Base-by-base conservation (phyloP, 2,113 vertebrate species). In the Pygoscelis adeliae region DNA sequence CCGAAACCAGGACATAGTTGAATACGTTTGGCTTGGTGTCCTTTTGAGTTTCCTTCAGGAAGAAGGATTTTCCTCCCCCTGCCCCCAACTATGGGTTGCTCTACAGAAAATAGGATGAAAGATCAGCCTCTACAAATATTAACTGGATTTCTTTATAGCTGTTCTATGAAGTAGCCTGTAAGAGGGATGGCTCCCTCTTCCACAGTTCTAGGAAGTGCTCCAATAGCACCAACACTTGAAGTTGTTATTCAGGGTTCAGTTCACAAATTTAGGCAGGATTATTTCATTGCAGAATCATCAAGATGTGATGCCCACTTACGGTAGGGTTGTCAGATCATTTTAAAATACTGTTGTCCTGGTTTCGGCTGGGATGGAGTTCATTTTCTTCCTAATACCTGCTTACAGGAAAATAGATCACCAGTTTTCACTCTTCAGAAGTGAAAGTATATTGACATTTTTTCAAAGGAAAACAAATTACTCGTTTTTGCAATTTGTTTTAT, bases 1-100 rank as follows among this genome's bases (percentile, higher is more conserved):
- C n/a, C n/a, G n/a, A n/a, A n/a, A n/a, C n/a, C n/a, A n/a, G n/a
- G n/a, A n/a, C n/a, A n/a, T 30, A 40, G n/a, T 49, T 76, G 10
- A 83, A 30, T 27, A 18, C 0, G 0, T 84, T 30, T 15, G 17
- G 23, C 1, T 1, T 66, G 1, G 15, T 17, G 20, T 66, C 25
- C 32, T 66, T 66, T 29, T 56, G 55, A 56, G 26, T 34, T 93
- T 74, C 21, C 40, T 61, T 86, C 16, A 36, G 53, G 27, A 89
- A 63, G 34, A 47, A 74, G 8, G 44, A 9, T 53, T 80, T 36
- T 87, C n/a, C 16, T 90, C 10, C 7, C 29, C 11, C 7, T 7
- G 6, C 17, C 19, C 34, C 32, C 20, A 42, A 0, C 40, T 69
- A 2, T 22, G 4, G 67, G 65, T 46, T 79, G 44, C 40, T 56